Percentiles rank a stretch among this genome's conserved stretches.
Conservation (phyloP, 1,140 invertebrate genomes). For the Harlomillsia oculata region DNA sequence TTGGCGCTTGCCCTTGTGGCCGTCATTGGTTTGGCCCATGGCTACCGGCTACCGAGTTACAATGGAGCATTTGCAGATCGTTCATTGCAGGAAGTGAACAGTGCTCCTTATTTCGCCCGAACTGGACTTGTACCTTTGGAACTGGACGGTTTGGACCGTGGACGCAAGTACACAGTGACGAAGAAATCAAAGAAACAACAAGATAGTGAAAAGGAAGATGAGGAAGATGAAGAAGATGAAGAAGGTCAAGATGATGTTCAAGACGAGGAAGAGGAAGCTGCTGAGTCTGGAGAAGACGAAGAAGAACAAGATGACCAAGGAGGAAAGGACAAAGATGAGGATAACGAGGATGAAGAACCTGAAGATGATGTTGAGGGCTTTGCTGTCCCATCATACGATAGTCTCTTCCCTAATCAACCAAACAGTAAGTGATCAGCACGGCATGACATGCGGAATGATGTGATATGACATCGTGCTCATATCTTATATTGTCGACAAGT, state of each 20-base stretch:
- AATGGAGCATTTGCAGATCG: no score
- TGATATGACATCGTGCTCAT: background rate
- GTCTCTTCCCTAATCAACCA: background rate
- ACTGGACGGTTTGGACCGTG: background rate
- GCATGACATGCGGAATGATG: background rate
- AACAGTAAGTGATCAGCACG: no score
- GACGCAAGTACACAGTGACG: background rate
- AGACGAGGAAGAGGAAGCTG: background rate
- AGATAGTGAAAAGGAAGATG: background rate
- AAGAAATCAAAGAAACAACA: background rate
- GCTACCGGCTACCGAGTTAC: background rate
- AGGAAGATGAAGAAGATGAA: background rate
- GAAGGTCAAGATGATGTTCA: conserved; percentile 1
- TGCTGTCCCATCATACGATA: background rate
- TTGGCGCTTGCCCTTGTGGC: background rate
- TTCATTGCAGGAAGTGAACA: background rate
- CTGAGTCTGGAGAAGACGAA: background rate
- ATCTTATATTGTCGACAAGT: background rate
- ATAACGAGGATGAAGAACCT: background rate
- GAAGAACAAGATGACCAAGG: background rate
- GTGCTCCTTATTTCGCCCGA: background rate
- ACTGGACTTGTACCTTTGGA: background rate
- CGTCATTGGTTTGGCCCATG: background rate
- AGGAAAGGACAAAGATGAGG: background rate
- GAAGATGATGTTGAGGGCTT: background rate